Conservation (phyloP, 2,888 invertebrate species). For the Leucozona laternaria region DNA sequence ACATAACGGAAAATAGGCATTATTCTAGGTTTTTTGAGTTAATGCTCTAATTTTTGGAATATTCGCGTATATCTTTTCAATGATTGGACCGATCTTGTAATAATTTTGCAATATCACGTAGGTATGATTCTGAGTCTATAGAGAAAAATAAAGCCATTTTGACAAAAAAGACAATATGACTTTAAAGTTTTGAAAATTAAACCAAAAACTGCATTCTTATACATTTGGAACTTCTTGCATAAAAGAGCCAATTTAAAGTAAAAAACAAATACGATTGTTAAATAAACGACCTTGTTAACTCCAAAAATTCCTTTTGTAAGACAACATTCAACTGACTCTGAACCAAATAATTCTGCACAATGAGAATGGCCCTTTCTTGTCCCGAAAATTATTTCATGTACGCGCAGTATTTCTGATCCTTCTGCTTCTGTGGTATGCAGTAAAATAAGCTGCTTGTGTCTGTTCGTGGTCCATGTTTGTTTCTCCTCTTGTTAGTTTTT, state of each 20-base stretch:
- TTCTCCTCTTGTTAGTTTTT: constrained; percentile 4
- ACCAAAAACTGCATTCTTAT: neutral
- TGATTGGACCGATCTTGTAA: too few species aligned
- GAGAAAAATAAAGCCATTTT: too few species aligned
- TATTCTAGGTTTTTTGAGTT: too few species aligned
- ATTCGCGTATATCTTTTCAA: too few species aligned
- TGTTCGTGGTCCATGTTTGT: neutral
- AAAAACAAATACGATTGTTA: neutral
- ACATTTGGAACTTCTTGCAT: neutral
- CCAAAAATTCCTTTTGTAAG: neutral
- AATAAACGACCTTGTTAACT: constrained; percentile 25
- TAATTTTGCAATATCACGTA: too few species aligned
- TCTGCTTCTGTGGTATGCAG: neutral
- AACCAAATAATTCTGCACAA: neutral
- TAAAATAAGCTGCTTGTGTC: neutral
- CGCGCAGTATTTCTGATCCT: neutral
- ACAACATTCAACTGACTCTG: constrained; percentile 2
- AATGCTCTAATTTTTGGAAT: too few species aligned
- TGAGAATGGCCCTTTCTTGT: neutral
- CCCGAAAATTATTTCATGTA: neutral
- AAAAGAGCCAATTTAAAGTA: neutral
- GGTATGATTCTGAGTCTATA: too few species aligned
- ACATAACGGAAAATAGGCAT: too few species aligned
- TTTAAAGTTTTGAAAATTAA: neutral
- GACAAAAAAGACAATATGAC: neutral